A percentile compares a stretch with the other conserved stretches of the same genome.
These are phyloP conservation scores for Drosophila pseudotakahashii DNA, from an alignment of 2,888 invertebrate genomes.

Conservation along the genomic window DNA sequence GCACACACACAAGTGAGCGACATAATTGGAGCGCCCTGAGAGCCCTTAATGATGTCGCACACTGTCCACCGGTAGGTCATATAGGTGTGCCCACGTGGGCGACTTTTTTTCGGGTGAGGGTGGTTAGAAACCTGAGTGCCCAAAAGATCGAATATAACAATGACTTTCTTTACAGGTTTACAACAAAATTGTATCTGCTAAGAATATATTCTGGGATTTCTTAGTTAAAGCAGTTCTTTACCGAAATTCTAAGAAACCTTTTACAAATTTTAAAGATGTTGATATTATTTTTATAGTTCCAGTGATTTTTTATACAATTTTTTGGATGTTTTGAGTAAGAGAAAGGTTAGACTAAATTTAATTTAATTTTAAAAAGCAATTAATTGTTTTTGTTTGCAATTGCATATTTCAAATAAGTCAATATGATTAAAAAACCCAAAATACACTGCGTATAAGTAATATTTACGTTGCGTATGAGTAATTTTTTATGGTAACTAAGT, in stretches of 20 bases:
- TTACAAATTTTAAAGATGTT: too few species aligned
- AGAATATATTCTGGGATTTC: too few species aligned
- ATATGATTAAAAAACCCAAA: neutral
- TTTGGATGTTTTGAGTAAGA: too few species aligned
- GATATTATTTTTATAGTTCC: too few species aligned
- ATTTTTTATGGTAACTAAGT: neutral
- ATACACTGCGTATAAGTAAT: neutral
- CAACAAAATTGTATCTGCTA: too few species aligned
- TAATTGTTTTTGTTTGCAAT: too few species aligned
- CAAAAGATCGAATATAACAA: neutral
- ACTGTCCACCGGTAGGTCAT: slow-evolving; percentile 17
- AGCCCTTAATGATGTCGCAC: slow-evolving; percentile 75
- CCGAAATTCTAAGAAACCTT: too few species aligned
- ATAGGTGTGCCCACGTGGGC: slow-evolving; percentile 17
- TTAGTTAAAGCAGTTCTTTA: too few species aligned
- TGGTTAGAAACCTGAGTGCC: neutral
- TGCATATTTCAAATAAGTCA: too few species aligned
- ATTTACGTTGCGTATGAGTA: neutral
- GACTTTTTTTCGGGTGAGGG: slow-evolving; percentile 3
- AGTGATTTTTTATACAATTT: too few species aligned
- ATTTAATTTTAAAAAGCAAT: too few species aligned
- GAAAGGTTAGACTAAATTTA: too few species aligned
- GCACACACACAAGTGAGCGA: slow-evolving; percentile 56
- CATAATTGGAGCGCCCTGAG: slow-evolving; percentile 79
- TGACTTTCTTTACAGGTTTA: neutral